Percentiles rank a stretch among this genome's conserved stretches.
phyloP scores from a whole-genome alignment of 2,888 invertebrate genomes.

The Odiellus spinosus region DNA sequence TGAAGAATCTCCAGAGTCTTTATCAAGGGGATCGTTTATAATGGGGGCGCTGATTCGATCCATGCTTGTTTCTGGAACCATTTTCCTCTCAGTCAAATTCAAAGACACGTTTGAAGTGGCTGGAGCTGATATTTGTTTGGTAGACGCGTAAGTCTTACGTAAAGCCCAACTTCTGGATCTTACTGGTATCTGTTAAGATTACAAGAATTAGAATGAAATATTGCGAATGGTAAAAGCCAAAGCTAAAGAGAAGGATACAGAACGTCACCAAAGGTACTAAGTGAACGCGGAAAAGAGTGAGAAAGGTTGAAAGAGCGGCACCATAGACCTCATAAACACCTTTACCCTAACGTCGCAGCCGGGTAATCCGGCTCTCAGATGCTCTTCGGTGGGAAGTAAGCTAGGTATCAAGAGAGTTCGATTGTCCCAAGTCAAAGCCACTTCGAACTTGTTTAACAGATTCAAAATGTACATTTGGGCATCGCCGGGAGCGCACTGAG shows the following conservation, averaged over 20 bases:
- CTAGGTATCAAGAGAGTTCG: slow-evolving; percentile 80
- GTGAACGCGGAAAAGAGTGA: not conserved
- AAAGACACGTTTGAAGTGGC: slow-evolving; percentile 9
- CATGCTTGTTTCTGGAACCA: slow-evolving; percentile 2
- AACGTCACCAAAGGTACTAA: not conserved
- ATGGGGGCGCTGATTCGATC: slow-evolving; percentile 13
- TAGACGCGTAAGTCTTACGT: slow-evolving; percentile 24
- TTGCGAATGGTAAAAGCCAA: not conserved
- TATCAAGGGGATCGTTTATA: slow-evolving; percentile 10
- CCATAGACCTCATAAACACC: slow-evolving; percentile 8
- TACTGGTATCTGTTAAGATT: slow-evolving; percentile 37
- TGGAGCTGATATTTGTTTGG: slow-evolving; percentile 6
- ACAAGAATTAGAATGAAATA: not conserved
- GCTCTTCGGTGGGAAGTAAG: slow-evolving; percentile 46
- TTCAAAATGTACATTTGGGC: slow-evolving; percentile 69
- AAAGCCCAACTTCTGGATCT: slow-evolving; percentile 50
- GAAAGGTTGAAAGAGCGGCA: not conserved
- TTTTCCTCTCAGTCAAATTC: slow-evolving; percentile 4
- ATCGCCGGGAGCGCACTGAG: slow-evolving; percentile 49
- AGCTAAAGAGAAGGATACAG: too few relatives aligned
- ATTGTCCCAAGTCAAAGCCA: slow-evolving; percentile 90
- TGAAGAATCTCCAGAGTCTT: slow-evolving; percentile 1
- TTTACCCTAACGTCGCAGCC: slow-evolving; percentile 29
- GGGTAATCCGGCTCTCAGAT: slow-evolving; percentile 22
- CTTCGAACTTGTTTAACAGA: slow-evolving; percentile 87